Base-by-base conservation (phyloP, 2,888 invertebrate species). In the Galerucella nymphaeae region DNA sequence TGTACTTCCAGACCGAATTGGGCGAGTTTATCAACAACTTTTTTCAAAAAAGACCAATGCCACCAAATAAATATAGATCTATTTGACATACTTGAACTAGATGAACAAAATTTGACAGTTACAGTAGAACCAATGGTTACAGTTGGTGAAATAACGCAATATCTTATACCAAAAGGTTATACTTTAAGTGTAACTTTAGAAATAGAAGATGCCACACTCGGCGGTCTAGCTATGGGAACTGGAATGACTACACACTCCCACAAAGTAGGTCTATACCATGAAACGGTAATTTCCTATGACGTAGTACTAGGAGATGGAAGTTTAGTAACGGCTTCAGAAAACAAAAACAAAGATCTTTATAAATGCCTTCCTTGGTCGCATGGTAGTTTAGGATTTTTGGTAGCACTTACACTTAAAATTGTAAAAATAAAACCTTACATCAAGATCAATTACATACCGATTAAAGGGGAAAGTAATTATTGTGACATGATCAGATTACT, bases 161-260 rank as follows among this genome's bases (percentile, higher is more conserved):
- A 87, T 80, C 84, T 92, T 20, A 90, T 91, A 80, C 91, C 91
- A 0, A 89, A 85, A 81, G 92, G 92, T 0, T 93, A 91, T 82
- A 91, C 92, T 0, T 82, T 93, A 63, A 92, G 91, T 1, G 91
- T 92, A 2, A 92, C 91, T 42, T 88, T 92, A 63, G 93, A 93
- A 84, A 88, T 93, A 65, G 90, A 88, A 1, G 93, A 93, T 83
- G 92, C 92, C 23, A 92, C 92, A 6, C 85, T 92, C 20, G 93
- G 92, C 79, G 92, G 92, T 58, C 85, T 92, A 23, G 92, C 92
- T 0, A 88, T 93, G 82, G 92, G 91, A 14, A 90, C 90, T 0
- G 92, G 92, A n/a, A 93, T 93, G 92, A 92, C 92, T 0, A 92
- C 92, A 0, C 91, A 92, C 84, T 92, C 92, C 0, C 92, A 93